These are phyloP conservation scores for Octomys mimax DNA, from an alignment of 2,797 vertebrate genomes.

Conservation along the genomic window DNA sequence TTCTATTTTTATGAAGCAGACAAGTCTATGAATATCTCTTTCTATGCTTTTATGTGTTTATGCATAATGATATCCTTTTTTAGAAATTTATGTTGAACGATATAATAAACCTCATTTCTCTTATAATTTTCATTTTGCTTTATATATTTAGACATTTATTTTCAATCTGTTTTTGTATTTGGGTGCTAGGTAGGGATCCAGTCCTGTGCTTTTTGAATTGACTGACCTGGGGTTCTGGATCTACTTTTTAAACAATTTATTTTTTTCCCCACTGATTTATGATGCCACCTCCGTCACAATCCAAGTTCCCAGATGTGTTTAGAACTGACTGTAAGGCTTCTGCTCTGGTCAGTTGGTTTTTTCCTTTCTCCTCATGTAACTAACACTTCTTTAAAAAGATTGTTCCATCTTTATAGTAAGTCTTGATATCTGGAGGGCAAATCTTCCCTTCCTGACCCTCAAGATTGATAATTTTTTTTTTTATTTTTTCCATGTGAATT, in stretches of 20 bases:
- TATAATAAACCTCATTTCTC: background rate
- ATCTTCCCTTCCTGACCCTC: background rate
- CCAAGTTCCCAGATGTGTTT: background rate
- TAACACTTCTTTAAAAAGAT: background rate
- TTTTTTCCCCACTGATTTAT: background rate
- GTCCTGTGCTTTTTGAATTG: background rate
- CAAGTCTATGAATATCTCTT: background rate
- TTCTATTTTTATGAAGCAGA: background rate
- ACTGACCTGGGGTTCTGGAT: background rate
- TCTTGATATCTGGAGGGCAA: slow-evolving; percentile 26
- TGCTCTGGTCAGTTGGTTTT: background rate
- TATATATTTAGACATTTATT: background rate
- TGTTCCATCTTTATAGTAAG: background rate
- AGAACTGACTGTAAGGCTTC: background rate
- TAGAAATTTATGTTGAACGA: background rate
- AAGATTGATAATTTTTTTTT: background rate
- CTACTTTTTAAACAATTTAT: background rate
- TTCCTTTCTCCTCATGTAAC: slow-evolving; percentile 40
- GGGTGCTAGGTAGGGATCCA: background rate
- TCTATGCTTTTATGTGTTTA: background rate
- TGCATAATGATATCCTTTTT: background rate
- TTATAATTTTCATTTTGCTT: background rate
- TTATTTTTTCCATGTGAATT: background rate
- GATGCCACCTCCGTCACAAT: background rate
- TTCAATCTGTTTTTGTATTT: slow-evolving; percentile 12